Base-by-base conservation (phyloP, 2,888 invertebrate genomes). In the Hypena proboscidalis region DNA sequence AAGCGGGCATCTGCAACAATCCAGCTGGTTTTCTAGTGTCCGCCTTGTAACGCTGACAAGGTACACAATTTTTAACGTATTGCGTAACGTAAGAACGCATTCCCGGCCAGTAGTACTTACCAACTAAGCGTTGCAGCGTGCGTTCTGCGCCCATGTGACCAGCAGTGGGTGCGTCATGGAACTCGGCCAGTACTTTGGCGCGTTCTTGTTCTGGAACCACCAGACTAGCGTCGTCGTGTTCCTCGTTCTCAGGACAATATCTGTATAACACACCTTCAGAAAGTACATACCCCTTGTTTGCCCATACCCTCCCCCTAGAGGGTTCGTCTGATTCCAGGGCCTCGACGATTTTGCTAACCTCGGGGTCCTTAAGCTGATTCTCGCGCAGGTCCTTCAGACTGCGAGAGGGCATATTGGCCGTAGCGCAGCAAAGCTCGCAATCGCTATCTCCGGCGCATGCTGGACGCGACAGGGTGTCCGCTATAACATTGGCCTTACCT, bases 291-390 rank as follows among this genome's bases (percentile, higher is more conserved):
- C 34, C 34, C 0, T 23, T 14, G 8, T 41, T 29, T 1, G 34
- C 7, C 40, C 40, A 34, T 1, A 1, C 0, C 5, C 40, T 41
- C 34, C 40, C 40, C 40, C 23, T 41, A 23, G 6, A 22, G 6
- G 34, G 40, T 5, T 34, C 34, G 8, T 41, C 40, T 10, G 10
- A 3, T 9, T 40, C 33, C 1, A 40, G 1, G 10, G 21, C 39
- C 5, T 40, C 26, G 1, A 33, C 6, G 14, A 33, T 40, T n/a
- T 27, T 32, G 1, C 21, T 4, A 0, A 27, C 7, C 3, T 40
- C 39, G 0, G 39, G 32, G 8, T 34, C 40, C 8, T 20, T 20
- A 5, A 20, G 20, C 20, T 40, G 40, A 1, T 22, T 15, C 0
- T n/a, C 15, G 9, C 33, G 33, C 0, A 15, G 4, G 2, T 3